Base-by-base conservation (phyloP, 2,113 vertebrate species). In the Pelmatolapia mariae region DNA sequence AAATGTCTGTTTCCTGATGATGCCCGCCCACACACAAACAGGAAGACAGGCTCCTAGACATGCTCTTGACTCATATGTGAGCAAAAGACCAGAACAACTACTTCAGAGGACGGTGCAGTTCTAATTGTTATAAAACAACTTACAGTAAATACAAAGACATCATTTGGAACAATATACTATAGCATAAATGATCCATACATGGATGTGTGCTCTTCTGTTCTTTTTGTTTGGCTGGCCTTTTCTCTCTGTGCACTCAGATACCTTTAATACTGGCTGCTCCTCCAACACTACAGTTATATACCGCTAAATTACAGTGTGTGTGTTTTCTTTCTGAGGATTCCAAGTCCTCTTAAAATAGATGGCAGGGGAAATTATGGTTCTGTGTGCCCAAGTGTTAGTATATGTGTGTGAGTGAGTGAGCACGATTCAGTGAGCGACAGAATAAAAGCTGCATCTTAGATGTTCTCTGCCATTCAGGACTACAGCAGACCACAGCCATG, bases 231-330 rank as follows among this genome's bases (percentile, higher is more conserved):
- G 57, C 71, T 86, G 61, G n/a, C 33, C 4, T 18, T 81, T 79
- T 88, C 29, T 87, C 81, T 86, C 79, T 73, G 53, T 59, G 83
- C 66, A 71, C 85, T 87, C 71, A 82, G 66, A 81, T 88, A 84
- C 59, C 79, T 89, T 82, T 80, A 91, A 89, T 18, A 43, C 81
- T 76, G 85, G 57, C 61, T 84, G 18, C 81, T 81, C 85, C 33
- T 31, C 33, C 80, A 76, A 81, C 90, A 73, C 59, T 89, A 10
- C 89, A 83, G 84, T 92, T 92, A 86, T 80, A 82, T 40, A 54
- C 91, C 26, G 3, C 91, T 81, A 94, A 96, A 95, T 95, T 95
- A 95, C 86, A 95, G 93, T 81, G 82, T 91, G 92, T 78, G 36
- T 92, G 59, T 81, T 90, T 71, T 68, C 61, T 80, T 90, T 73